Evolutionary conservation across 2,888 invertebrate species (phyloP), one percentile per base, ranked within the genome.

Genomic region (Catocala nupta): DNA sequence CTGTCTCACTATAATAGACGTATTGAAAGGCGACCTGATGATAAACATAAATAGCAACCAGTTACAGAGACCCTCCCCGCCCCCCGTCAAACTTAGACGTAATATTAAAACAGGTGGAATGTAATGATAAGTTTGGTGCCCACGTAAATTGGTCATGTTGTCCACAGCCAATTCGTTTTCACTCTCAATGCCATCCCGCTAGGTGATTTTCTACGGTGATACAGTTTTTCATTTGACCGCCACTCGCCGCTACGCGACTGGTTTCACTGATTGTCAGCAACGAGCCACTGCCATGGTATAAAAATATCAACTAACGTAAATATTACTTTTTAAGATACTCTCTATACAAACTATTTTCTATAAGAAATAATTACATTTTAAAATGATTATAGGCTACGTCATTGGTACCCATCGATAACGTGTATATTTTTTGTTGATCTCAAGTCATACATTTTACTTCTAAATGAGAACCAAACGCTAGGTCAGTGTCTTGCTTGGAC

Each of bases 161-260:
- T 77, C 86, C 82, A 68, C 77, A 75, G 82, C 80, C 78, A 61
- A 57, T 68, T 68, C 65, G 88, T 85, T 93, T 93, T 93, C 92
- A 92, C 92, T 93, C 90, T 93, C 93, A 72, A 89, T 89, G 65
- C 79, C 76, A 91, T 92, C 86, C 87, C 88, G 89, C 88, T 89
- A 89, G 80, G 75, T 74, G 78, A 83, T 89, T 91, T 77, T 91
- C 91, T 91, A 89, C 81, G 68, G 79, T 85, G 89, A 88, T 90
- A 91, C 87, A 89, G 89, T 91, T 92, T 92, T 92, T 91, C 90
- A 86, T 86, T 87, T 81, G 82, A 83, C 76, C 78, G 73, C 75
- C 48, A 44, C 33, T 36, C 73, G 72, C n/a, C 13, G 25, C 74
- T 77, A 77, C 78, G 76, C 75, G 81, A 85, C 82, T 81, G 85